Evolutionary conservation across 2,113 vertebrate genomes (phyloP), one percentile per base, ranked within the genome.

Genomic region (Deroptyus accipitrinus): DNA sequence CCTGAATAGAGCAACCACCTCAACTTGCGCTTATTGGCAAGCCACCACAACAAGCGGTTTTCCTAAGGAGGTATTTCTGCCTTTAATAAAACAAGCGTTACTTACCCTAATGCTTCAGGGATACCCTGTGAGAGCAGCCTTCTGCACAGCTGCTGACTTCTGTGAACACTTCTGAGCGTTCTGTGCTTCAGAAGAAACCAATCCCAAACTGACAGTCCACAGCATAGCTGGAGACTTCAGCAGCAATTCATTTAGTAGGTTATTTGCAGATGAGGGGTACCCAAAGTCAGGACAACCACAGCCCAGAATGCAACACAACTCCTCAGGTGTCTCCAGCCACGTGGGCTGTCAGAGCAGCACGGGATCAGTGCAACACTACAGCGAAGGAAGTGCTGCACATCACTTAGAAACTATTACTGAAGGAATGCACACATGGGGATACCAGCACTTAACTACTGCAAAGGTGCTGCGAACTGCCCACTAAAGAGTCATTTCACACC

Each of bases 251-350:
- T 57, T 48, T 20, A 11, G 59, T 61, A 78, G 41, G 49, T 70
- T 78, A 78, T 44, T 70, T 61, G 69, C 28, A 81, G 37, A 42
- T 20, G 12, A 51, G 17, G 13, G 10, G 25, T 39, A 73, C 35
- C 19, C 54, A 61, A 31, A 86, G 33, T 27, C 61, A n/a, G 42
- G 28, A 59, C 18, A 17, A 68, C 33, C 54, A 64, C 44, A 83
- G 51, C 31, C 10, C 37, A n/a, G n/a, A 92, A 68, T 2, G 2
- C 17, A 79, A 52, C 2, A 81, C 9, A 66, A 70, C 24, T 33
- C 30, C 49, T 49, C 4, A 1, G 17, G 0, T 39, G 25, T 19
- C 70, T 75, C 33, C 9, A 9, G 37, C 28, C 62, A 49, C 0
- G 0, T 2, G 8, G 13, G 33, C 62, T 33, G 30, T 27, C 63